Evolutionary conservation across 30 jellyfish, hydroid and myxozoan genomes (phyloP), one percentile per base, ranked within the genome.

Genomic region (Aurelia coerulea): DNA sequence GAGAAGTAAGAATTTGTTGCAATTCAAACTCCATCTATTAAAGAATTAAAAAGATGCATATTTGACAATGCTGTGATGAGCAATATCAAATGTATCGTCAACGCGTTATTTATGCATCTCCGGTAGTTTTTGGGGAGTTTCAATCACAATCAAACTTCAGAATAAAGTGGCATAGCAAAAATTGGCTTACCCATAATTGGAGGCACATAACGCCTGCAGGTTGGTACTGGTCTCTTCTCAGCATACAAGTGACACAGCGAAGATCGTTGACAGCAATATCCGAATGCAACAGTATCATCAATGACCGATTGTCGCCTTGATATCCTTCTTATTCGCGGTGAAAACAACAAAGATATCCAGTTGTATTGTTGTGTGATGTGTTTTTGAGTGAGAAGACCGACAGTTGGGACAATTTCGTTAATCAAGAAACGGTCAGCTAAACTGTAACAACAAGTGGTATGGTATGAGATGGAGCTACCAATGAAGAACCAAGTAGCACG

Each of bases 151-250:
- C 8, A 39, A 39, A 1, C 51, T 39, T 39, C 9, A 39, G 15
- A 46, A 46, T 9, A 46, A 46, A 9, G 8, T 46, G 8, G 12
- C 56, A 9, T 14, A 46, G 15, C 2, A 46, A 7, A 46, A 46
- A 46, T 9, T 46, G 56, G 15, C 86, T 15, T 17, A 76, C 86
- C 63, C 75, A 53, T 76, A 13, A 56, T 76, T 58, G 86, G 86
- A 16, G 86, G 86, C 2, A 35, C 34, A 31, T 76, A 76, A 39
- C n/a, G 58, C 33, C 62, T 52, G 37, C 86, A 76, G 9, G 84
- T 74, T 46, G 84, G 84, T 3, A 74, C 71, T n/a, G 84, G 84
- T 32, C 84, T 23, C 84, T 76, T 76, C 56, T 76, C 86, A 52
- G 17, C 62, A 56, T 76, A 76, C 23, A 80, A 69, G 31, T 52